Percentiles rank a stretch among this genome's conserved stretches.
Evolutionary conservation across 2,888 invertebrate species (phyloP).

Genomic region (Drosophila incognita): DNA sequence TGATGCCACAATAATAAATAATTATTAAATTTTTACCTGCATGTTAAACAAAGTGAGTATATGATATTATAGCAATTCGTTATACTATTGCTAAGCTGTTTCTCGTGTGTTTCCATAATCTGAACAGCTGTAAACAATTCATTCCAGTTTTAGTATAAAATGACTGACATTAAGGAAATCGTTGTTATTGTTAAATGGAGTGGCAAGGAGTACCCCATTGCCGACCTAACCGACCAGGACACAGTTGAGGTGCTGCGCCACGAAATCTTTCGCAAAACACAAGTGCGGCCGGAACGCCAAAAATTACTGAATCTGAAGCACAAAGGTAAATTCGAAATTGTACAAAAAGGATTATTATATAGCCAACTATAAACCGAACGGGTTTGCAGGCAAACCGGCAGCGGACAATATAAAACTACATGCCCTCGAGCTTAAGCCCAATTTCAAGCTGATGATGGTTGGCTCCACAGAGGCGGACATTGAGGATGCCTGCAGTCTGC

Average conservation of each 20-base stretch:
- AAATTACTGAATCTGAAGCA: conserved; percentile 96
- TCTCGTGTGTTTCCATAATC: not conserved
- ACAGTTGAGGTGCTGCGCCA: conserved; percentile 93
- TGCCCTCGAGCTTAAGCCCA: conserved; percentile 92
- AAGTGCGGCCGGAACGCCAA: conserved; percentile 96
- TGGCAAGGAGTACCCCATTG: conserved; percentile 94
- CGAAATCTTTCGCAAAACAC: conserved; percentile 93
- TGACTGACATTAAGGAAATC: conserved; percentile 65
- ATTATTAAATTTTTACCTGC: conserved; percentile 13
- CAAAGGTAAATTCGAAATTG: conserved; percentile 88
- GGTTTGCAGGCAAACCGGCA: conserved; percentile 91
- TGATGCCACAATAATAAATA: not conserved
- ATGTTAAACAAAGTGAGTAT: conserved; percentile 30
- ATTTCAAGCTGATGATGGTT: conserved; percentile 98
- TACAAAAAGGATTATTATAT: not conserved
- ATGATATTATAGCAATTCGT: not conserved
- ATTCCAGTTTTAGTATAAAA: conserved; percentile 33
- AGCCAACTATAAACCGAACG: not conserved
- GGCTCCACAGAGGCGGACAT: conserved; percentile 97
- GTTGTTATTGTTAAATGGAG: conserved; percentile 93
- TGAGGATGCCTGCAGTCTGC: conserved; percentile 90
- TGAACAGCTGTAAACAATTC: conserved; percentile 3
- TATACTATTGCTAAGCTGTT: not conserved
- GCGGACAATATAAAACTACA: conserved; percentile 92
- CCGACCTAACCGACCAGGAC: conserved; percentile 90